Evolutionary conservation across 2,888 invertebrate species (phyloP), one percentile per base, ranked within the genome.

Genomic region (Hoplodrina ambigua): DNA sequence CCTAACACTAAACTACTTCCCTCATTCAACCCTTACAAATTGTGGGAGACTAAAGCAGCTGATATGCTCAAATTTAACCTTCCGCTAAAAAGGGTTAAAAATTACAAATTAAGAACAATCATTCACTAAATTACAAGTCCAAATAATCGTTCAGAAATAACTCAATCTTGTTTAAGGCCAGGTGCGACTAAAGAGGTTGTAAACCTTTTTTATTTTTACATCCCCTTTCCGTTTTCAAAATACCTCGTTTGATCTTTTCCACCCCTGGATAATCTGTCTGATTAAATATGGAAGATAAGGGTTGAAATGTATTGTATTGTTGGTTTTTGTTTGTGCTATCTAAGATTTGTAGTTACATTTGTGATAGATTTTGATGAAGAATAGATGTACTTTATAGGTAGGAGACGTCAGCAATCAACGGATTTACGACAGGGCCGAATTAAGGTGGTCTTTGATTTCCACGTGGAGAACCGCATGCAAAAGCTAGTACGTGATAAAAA

Each of bases 281-380:
- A 92, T 92, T 84, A 85, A 91, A 90, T 89, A 85, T 78, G 19
- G 17, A 13, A 72, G 91, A 92, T 92, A 91, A 84, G 78, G 59
- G 65, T 75, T 80, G 73, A 73, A 68, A 81, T 80, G 74, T 78
- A 73, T 81, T 73, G 72, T 78, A 70, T 68, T 78, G 77, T 80
- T 72, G 73, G 70, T 78, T 71, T 57, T 50, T 68, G 8, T 44
- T 25, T n/a, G n/a, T n/a, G n/a, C n/a, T n/a, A n/a, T n/a, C n/a
- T n/a, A n/a, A 62, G 80, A 84, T 84, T n/a, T 72, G 69, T 67
- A 65, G 20, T 49, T 13, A 15, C 11, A 20, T 8, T 17, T 46
- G 13, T 20, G 1, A 50, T 25, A 33, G 25, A 33, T 54, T 73
- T 68, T 30, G 46, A 46, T 2, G n/a, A 2, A 8, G 3, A 11